Conservation (phyloP, 2,888 invertebrate genomes). For the Drosophila peninsularis region DNA sequence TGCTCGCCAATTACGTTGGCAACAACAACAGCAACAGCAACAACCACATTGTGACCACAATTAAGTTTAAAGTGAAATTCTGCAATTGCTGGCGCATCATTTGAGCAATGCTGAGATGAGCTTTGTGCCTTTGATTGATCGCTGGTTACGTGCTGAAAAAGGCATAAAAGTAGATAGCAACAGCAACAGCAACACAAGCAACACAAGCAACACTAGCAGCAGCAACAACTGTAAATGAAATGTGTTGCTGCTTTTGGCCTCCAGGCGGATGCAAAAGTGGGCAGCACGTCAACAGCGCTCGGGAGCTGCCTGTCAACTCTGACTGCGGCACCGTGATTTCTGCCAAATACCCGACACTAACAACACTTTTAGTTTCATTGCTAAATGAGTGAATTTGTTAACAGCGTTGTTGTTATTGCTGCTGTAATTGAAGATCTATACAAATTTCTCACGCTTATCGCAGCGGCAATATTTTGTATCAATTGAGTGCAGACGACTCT, state of each 20-base stretch:
- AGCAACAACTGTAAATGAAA: constrained; percentile 29
- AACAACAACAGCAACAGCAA: constrained; percentile 34
- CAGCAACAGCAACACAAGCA: constrained; percentile 19
- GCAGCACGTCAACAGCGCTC: constrained; percentile 50
- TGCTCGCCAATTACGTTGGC: constrained; percentile 69
- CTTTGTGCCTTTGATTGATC: constrained; percentile 72
- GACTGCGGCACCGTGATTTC: constrained; percentile 44
- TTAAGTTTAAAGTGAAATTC: constrained; percentile 75
- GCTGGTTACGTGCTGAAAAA: constrained; percentile 73
- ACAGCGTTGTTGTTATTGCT: constrained; percentile 40
- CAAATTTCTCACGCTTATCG: constrained; percentile 73
- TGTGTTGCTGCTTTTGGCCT: constrained; percentile 41
- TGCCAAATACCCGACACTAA: constrained; percentile 68
- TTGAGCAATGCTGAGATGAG: constrained; percentile 55
- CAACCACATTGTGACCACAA: constrained; percentile 56
- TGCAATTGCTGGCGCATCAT: constrained; percentile 76
- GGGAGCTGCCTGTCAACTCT: constrained; percentile 77
- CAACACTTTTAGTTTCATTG: constrained; percentile 79
- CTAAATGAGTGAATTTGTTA: constrained; percentile 78
- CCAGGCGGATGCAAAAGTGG: constrained; percentile 74
- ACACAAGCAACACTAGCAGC: constrained; percentile 15
- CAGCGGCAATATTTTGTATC: constrained; percentile 42
- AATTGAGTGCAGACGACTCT: constrained; percentile 15
- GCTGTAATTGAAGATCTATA: constrained; percentile 56
- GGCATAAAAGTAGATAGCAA: constrained; percentile 29